Evolutionary conservation across 2,888 invertebrate species (phyloP), one percentile per base, ranked within the genome.

Genomic region (Pandemis cinnamomeana): DNA sequence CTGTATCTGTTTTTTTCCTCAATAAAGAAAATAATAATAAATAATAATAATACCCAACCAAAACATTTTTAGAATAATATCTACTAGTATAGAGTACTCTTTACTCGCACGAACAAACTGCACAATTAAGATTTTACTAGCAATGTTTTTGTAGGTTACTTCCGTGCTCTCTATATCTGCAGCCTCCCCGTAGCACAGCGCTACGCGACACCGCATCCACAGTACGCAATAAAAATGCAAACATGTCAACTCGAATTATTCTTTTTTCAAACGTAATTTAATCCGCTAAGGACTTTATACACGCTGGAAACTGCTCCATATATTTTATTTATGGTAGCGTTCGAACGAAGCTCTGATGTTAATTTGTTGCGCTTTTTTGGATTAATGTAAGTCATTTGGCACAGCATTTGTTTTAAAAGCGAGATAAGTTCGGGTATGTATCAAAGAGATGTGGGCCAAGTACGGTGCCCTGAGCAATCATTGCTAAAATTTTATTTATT

Each of bases 181-280:
- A 77, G 72, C 58, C 27, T 6, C 46, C 44, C 72, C 75, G 75
- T 72, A 75, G 72, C 77, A 79, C 78, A 78, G 76, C 76, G 78
- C 78, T 15, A 67, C 76, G 77, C 67, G 55, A 48, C 63, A 78
- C 81, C 80, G 83, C 84, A 83, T 79, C 80, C 83, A 84, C 83
- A 82, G 78, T 79, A 81, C 83, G 85, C 83, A 83, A 90, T 89
- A 90, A 90, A 89, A 89, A 88, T 88, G 85, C 86, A 85, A 87
- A 88, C 86, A 89, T 87, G 87, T 84, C 87, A 83, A 78, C 87
- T 82, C 83, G 86, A 84, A 83, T 85, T 85, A 83, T 79, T 79
- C 80, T 84, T 82, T 86, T 85, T 82, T 71, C 71, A 62, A 80
- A 77, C 79, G 71, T 68, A 82, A 85, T 82, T 83, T 79, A 82